Evolutionary conservation across 2,888 invertebrate species (phyloP), one percentile per base, ranked within the genome.

Genomic region (Scaptomyza tumidula): DNA sequence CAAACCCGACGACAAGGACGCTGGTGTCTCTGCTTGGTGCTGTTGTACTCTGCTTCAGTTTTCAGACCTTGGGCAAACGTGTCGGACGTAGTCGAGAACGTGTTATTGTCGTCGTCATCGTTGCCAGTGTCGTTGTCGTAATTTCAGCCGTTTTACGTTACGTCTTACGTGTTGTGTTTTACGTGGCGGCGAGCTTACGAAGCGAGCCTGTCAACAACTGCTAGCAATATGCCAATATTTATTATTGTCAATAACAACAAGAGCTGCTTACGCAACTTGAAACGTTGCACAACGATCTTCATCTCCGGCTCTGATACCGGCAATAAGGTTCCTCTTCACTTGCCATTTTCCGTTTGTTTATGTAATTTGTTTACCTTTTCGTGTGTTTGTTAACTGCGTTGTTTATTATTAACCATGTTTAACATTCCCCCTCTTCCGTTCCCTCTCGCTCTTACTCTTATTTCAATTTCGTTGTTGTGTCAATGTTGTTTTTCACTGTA

Each of bases 41-140:
- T 48, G 67, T 52, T 61, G 39, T 57, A 14, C 52, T 55, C 52
- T 39, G 63, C 37, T 86, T 90, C 85, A 90, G 90, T 90, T 85
- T 81, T 81, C 89, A 87, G 81, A 89, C 83, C 87, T 88, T 90
- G 87, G 90, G 77, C 90, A 81, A 86, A 83, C 89, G 88, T 84
- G 85, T 85, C 90, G 89, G 85, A 89, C 82, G 89, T 83, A 39
- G 50, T 60, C 56, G 73, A 52, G 14, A 13, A 13, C 35, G 52
- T 50, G 19, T 61, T 66, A 24, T 66, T 41, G 3, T 54, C 35
- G 35, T 53, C 57, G 63, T 58, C 45, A 55, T 16, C 62, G 52
- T 62, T 37, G 44, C 49, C 56, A 59, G 60, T 50, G 58, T 45
- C 59, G 55, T 46, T 43, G 46, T 19, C 63, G 52, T 62, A 39